Percentiles rank a stretch among this genome's conserved stretches.
phyloP scores from a whole-genome alignment of 2,888 invertebrate species.

The Myopa tessellatipennis region DNA sequence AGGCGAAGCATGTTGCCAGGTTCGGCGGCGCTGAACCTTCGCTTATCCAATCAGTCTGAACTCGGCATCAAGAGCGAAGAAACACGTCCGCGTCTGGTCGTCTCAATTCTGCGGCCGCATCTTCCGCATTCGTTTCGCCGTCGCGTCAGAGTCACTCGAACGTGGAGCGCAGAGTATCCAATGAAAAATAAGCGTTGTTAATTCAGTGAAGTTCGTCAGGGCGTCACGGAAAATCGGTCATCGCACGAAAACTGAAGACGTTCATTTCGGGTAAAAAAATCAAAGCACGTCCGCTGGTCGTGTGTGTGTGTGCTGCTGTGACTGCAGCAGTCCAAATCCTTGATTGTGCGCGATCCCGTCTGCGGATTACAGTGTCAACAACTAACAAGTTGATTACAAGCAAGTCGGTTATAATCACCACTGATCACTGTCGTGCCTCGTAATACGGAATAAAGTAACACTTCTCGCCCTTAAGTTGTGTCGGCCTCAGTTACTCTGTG shows the following conservation, averaged over 20 bases:
- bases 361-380: background rate
- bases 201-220: background rate
- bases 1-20: constrained; percentile 53
- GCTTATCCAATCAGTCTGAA: constrained; percentile 68
- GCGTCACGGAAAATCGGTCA: background rate
- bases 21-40: constrained; percentile 66
- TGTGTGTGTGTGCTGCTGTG: background rate
- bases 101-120: constrained; percentile 23
- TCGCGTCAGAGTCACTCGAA: constrained; percentile 35
- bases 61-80: constrained; percentile 68
- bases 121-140: constrained; percentile 38
- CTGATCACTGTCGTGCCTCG: too few relatives aligned
- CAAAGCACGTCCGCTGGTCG: background rate
- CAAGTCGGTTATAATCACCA: background rate
- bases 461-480: too few relatives aligned
- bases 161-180: background rate
- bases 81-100: constrained; percentile 48
- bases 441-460: background rate
- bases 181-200: background rate
- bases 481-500: too few relatives aligned
- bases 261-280: background rate
- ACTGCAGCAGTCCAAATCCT: background rate
- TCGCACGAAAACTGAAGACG: too few relatives aligned
- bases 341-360: background rate
- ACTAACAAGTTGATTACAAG: background rate